phyloP scores from a whole-genome alignment of 2,113 vertebrate species.

The Periophthalmodon schlosseri region DNA sequence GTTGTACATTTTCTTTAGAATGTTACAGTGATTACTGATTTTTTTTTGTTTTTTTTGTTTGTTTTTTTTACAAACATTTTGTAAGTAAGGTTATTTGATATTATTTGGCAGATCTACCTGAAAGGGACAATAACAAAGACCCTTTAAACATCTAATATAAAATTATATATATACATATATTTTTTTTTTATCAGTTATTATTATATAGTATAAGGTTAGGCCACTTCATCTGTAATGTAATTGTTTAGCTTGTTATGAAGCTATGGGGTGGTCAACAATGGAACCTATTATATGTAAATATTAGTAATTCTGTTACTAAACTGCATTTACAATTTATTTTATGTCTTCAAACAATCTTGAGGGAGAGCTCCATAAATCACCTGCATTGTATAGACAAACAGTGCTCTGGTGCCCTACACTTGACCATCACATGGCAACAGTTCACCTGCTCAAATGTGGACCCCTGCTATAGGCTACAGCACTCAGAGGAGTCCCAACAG shows the following conservation, averaged over 20 bases:
- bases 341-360: not conserved
- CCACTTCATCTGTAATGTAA: too few species aligned
- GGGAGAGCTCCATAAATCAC: not conserved
- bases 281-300: not conserved
- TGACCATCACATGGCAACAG: not conserved
- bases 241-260: not conserved
- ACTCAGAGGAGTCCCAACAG: not conserved
- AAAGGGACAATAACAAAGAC: not conserved
- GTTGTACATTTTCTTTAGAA: conserved; percentile 16
- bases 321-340: not conserved
- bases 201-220: too few species aligned
- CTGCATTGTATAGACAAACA: not conserved
- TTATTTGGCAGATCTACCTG: not conserved
- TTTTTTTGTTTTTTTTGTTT: not conserved
- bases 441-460: conserved; percentile 5
- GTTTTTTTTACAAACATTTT: not conserved
- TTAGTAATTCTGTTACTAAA: not conserved
- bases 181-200: too few species aligned
- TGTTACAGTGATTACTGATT: not conserved
- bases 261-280: not conserved
- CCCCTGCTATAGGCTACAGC: conserved; percentile 5
- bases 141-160: not conserved
- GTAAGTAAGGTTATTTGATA: not conserved
- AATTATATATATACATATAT: too few species aligned
- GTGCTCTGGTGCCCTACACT: not conserved